A percentile compares a stretch with the other conserved stretches of the same genome.
These are phyloP conservation scores for Thymelicus acteon DNA, from an alignment of 2,888 invertebrate species.

Conservation along the genomic window DNA sequence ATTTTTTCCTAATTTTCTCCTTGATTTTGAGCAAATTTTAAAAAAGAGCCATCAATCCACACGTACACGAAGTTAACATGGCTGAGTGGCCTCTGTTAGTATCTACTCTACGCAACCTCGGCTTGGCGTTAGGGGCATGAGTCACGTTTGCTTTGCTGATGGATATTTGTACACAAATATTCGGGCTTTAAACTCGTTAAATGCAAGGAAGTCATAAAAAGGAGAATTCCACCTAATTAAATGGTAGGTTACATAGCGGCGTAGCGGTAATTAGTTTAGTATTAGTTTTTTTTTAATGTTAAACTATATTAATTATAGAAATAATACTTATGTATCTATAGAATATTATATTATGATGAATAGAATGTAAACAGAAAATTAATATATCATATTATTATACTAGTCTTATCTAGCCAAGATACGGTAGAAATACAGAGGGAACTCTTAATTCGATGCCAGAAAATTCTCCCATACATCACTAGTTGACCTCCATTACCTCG, in stretches of 20 bases:
- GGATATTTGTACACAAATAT: slow-evolving; percentile 36
- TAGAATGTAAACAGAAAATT: no score
- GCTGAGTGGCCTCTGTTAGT: not conserved
- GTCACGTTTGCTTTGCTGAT: slow-evolving; percentile 36
- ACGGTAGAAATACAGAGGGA: slow-evolving; percentile 13
- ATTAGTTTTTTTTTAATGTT: slow-evolving; percentile 22
- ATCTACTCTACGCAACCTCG: slow-evolving; percentile 10
- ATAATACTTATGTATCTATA: no score
- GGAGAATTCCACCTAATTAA: slow-evolving; percentile 32
- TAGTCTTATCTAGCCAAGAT: slow-evolving; percentile 17
- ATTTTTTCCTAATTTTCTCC: no score
- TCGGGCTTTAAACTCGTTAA: slow-evolving; percentile 35
- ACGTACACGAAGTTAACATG: no score
- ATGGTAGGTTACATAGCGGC: slow-evolving; percentile 23
- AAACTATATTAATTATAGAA: not conserved
- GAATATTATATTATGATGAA: no score
- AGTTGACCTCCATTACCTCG: slow-evolving; percentile 60
- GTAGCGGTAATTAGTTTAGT: slow-evolving; percentile 30
- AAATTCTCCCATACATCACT: slow-evolving; percentile 55
- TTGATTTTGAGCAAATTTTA: no score
- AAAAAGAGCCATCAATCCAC: no score
- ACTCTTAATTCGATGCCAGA: slow-evolving; percentile 40
- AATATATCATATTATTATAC: not conserved
- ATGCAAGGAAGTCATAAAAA: slow-evolving; percentile 19
- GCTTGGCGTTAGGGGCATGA: slow-evolving; percentile 25